Percentiles rank a stretch among this genome's conserved stretches.
phyloP scores from a whole-genome alignment of 2,113 vertebrate species.

The Buteo buteo region DNA sequence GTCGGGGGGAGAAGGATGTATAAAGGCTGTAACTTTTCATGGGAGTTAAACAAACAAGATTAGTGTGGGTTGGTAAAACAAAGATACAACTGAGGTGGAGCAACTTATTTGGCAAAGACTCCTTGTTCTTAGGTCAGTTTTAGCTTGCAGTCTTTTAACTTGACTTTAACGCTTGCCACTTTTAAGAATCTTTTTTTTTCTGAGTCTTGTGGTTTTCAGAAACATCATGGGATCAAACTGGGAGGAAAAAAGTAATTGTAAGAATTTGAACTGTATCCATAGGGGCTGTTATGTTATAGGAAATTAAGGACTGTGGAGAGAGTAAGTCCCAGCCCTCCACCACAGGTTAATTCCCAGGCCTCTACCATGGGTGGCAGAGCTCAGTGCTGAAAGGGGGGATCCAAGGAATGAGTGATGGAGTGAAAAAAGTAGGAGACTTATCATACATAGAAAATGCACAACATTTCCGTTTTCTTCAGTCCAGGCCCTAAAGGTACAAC shows the following conservation, averaged over 20 bases:
- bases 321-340: background rate
- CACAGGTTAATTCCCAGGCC: background rate
- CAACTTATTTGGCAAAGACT: background rate
- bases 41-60: background rate
- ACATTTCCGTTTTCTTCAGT: background rate
- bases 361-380: background rate
- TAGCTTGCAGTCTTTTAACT: background rate
- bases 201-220: background rate
- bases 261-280: background rate
- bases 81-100: background rate
- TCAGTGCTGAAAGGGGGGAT: background rate
- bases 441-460: background rate
- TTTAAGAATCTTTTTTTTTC: background rate
- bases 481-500: background rate
- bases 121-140: background rate
- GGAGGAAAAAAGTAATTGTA: background rate
- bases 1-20: fast-evolving
- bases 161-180: background rate
- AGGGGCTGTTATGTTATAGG: background rate
- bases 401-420: background rate
- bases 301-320: background rate
- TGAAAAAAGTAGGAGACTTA: background rate
- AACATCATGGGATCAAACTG: background rate
- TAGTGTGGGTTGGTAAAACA: background rate
- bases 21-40: background rate